phyloP scores from a whole-genome alignment of 1,140 invertebrate genomes.

The Calycopis cecrops region DNA sequence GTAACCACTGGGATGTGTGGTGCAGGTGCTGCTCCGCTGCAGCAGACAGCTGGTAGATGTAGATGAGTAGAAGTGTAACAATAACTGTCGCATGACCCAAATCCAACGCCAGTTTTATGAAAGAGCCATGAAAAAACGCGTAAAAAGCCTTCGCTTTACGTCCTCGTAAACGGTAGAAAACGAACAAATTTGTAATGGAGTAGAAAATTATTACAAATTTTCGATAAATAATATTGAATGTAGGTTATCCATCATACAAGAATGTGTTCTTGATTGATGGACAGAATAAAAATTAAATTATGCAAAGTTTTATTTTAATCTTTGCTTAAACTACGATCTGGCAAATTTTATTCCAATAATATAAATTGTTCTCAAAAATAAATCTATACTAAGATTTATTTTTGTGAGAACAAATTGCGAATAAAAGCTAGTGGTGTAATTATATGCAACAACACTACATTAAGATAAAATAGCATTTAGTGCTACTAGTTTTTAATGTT shows the following conservation, averaged over 20 bases:
- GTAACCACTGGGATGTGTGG: too few species aligned
- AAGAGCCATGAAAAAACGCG: slow-evolving; percentile 39
- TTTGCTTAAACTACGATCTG: too few species aligned
- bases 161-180: slow-evolving; percentile 33
- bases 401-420: not conserved
- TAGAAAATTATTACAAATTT: not conserved
- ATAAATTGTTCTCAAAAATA: not conserved
- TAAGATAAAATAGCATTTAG: too few species aligned
- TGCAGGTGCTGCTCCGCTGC: too few species aligned
- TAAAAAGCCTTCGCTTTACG: slow-evolving; percentile 57
- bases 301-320: too few species aligned
- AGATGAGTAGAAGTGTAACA: not conserved
- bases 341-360: slow-evolving; percentile 4
- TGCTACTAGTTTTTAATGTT: too few species aligned
- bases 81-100: slow-evolving; percentile 53
- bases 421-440: not conserved
- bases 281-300: too few species aligned
- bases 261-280: too few species aligned
- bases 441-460: too few species aligned
- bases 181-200: slow-evolving; percentile 30
- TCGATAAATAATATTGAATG: not conserved
- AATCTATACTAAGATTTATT: too few species aligned
- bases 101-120: slow-evolving; percentile 49
- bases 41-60: too few species aligned
- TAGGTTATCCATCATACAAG: not conserved